Evolutionary conservation across 1,140 invertebrate genomes (phyloP), one percentile per base, ranked within the genome.

Genomic region (Polypedilum pembai): DNA sequence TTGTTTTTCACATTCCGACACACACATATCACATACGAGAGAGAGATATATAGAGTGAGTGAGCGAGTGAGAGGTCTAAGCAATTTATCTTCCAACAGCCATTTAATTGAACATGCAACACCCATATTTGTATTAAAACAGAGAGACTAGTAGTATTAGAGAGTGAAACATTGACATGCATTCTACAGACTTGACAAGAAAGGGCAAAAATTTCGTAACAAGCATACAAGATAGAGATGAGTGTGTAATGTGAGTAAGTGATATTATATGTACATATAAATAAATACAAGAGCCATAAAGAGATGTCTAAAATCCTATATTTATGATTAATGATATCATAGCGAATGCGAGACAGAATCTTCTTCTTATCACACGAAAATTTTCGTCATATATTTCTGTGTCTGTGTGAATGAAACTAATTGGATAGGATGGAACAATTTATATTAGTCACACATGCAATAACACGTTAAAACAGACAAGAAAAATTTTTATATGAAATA

Each of bases 91-190:
- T 56, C 24, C 45, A 56, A 12, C 45, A 56, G 4, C 24, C 24
- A 56, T 56, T 56, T 56, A 56, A 56, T 56, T 56, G 45, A 56
- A 56, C 45, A 56, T 56, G 45, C 45, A 56, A 56, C 4, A 56
- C 4, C 45, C 45, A 56, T 56, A 56, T 56, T 56, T n/a, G 45
- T 12, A n/a, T n/a, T n/a, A 56, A n/a, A 8, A 56, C n/a, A 56
- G 45, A 56, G n/a, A 56, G 45, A 56, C 45, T 56, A 56, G 45
- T 56, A n/a, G 5, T 5, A 33, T 33, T 33, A 56, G 10, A 56
- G 45, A n/a, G 45, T 56, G 12, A 56, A n/a, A 56, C 45, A 56
- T 56, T 56, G 45, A 56, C 45, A 56, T 56, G 45, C 45, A 56
- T 56, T 56, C 45, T n/a, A 56, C 4, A 56, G 24, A 33, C 24